Percentiles rank a stretch among this genome's conserved stretches.
Conservation (phyloP, 2,113 vertebrate species). For the Pseudopodoces humilis region DNA sequence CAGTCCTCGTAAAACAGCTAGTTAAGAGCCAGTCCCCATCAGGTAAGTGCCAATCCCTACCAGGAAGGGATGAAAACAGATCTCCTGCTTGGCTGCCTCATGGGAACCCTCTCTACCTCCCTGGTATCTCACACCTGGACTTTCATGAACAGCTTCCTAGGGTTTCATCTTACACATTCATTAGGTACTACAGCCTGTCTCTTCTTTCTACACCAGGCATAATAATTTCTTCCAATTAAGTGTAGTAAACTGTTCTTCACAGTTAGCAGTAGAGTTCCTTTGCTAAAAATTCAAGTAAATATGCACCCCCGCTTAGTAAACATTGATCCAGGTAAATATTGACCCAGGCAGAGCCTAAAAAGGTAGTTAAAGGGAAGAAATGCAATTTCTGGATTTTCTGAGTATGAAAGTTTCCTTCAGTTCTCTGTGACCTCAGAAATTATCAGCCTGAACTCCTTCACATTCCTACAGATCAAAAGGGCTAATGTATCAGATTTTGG, state of each 20-base stretch:
- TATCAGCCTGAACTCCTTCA: background rate
- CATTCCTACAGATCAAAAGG: background rate
- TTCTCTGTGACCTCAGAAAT: background rate
- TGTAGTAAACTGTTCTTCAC: background rate
- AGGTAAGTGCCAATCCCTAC: background rate
- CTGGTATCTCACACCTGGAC: background rate
- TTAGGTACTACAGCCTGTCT: background rate
- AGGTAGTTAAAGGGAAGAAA: background rate
- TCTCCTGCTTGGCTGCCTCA: background rate
- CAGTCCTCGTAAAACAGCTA: background rate
- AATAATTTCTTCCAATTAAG: background rate
- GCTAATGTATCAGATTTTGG: background rate
- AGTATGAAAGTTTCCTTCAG: background rate
- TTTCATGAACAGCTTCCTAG: background rate
- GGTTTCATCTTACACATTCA: background rate
- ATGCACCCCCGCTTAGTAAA: background rate
- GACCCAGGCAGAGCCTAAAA: background rate
- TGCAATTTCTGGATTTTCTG: background rate
- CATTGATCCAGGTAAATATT: slow-evolving; percentile 17
- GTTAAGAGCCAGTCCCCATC: background rate
- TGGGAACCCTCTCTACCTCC: background rate
- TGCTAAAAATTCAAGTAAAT: slow-evolving; percentile 5
- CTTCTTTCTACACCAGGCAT: background rate
- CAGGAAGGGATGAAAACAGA: background rate
- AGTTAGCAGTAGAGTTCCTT: background rate